These are phyloP conservation scores for Pica pica DNA, from an alignment of 2,113 vertebrate genomes.

Conservation along the genomic window DNA sequence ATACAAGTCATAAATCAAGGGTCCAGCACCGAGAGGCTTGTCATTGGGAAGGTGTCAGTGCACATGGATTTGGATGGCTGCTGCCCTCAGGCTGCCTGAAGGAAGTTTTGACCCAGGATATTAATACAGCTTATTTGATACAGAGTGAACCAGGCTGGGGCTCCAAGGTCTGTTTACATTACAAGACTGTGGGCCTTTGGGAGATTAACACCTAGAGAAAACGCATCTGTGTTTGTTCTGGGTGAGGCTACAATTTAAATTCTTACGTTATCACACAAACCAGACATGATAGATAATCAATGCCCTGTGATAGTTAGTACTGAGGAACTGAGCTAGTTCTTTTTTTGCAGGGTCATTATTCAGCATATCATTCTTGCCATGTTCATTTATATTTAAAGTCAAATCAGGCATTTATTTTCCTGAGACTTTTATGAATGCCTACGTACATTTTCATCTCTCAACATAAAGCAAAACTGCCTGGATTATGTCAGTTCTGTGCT, in stretches of 20 bases:
- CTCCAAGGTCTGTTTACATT: conserved; percentile 52
- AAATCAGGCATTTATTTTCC: conserved; percentile 15
- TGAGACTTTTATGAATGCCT: background rate
- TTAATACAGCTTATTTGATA: conserved; percentile 78
- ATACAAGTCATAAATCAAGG: background rate
- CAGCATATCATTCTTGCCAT: background rate
- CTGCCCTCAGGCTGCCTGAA: conserved; percentile 69
- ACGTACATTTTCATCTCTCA: background rate
- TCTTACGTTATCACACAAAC: conserved; percentile 82
- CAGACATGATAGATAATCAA: conserved; percentile 83
- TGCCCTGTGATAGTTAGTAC: conserved; percentile 80
- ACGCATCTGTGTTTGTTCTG: conserved; percentile 68
- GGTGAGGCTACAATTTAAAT: conserved; percentile 70
- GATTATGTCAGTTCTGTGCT: background rate
- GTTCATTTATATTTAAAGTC: conserved; percentile 31
- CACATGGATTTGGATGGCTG: conserved; percentile 17
- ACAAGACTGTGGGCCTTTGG: conserved; percentile 32
- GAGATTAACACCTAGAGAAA: conserved; percentile 66
- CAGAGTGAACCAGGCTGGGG: conserved; percentile 69
- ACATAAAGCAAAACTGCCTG: background rate
- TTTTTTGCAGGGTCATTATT: conserved; percentile 70
- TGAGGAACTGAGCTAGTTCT: conserved; percentile 74
- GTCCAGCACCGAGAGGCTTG: background rate
- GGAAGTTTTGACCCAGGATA: conserved; percentile 76
- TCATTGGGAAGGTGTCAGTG: conserved; percentile 19